Percentiles rank a stretch among this genome's conserved stretches.
These are phyloP conservation scores for Sternotherus odoratus DNA, from an alignment of 2,797 vertebrate species.

Conservation along the genomic window DNA sequence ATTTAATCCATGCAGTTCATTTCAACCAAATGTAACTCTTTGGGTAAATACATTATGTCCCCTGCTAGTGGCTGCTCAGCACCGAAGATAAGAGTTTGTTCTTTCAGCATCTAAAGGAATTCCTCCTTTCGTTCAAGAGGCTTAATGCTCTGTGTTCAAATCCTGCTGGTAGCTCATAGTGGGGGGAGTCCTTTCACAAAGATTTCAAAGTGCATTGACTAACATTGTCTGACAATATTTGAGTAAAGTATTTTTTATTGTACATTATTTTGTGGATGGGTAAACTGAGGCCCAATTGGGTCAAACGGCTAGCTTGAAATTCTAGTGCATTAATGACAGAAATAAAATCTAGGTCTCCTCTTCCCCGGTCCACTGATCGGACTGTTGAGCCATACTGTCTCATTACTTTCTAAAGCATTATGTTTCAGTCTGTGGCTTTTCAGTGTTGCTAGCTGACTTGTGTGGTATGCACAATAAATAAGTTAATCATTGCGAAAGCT, in stretches of 20 bases:
- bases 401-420: fast-evolving
- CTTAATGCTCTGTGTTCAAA: background rate
- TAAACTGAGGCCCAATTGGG: background rate
- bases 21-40: background rate
- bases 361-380: background rate
- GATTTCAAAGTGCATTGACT: background rate
- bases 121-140: background rate
- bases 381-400: fast-evolving
- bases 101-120: background rate
- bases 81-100: background rate
- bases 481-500: background rate
- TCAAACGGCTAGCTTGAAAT: background rate
- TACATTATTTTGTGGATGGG: background rate
- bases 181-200: background rate
- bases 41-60: fast-evolving
- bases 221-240: background rate
- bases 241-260: background rate
- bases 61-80: background rate
- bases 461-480: background rate
- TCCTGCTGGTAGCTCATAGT: background rate
- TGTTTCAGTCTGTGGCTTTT: background rate
- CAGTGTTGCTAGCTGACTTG: background rate
- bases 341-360: background rate
- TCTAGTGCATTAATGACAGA: background rate
- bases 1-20: fast-evolving